A percentile compares a stretch with the other conserved stretches of the same genome.
Evolutionary conservation across 37 sponge, comb jelly and placozoan species (phyloP).

Genomic region (Diacarnus erythraeanus): DNA sequence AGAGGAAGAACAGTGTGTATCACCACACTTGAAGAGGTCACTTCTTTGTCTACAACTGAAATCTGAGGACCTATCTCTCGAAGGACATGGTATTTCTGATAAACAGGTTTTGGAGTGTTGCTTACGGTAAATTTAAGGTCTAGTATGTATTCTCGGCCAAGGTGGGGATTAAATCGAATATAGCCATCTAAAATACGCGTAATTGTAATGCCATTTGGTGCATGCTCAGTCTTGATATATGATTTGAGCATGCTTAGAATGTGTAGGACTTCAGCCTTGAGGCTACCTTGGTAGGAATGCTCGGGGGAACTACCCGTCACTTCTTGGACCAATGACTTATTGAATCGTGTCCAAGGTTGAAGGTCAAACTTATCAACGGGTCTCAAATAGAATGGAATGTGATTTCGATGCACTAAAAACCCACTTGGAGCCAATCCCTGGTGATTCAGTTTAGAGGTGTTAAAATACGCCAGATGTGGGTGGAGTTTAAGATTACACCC

Average conservation of each 20-base stretch:
- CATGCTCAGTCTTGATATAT: background rate
- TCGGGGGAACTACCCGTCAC: background rate
- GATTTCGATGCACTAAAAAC: background rate
- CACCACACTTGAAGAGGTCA: background rate
- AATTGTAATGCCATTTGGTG: background rate
- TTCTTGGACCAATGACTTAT: constrained; percentile 3
- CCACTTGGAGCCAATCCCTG: background rate
- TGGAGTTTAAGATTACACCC: constrained; percentile 28
- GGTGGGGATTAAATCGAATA: constrained; percentile 21
- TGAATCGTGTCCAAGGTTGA: constrained; percentile 21
- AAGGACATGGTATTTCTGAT: constrained; percentile 10
- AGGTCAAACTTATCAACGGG: constrained; percentile 28
- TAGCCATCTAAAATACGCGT: constrained; percentile 27
- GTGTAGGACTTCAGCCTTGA: constrained; percentile 19
- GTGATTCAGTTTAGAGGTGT: background rate
- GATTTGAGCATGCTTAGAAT: background rate
- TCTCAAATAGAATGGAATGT: constrained; percentile 3
- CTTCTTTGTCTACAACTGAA: constrained; percentile 2
- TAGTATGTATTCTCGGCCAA: constrained; percentile 30
- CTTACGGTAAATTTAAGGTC: constrained; percentile 6
- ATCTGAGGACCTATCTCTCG: background rate
- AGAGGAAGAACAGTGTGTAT: constrained; percentile 26
- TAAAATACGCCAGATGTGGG: background rate
- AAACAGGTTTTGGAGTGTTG: background rate
- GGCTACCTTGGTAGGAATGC: background rate